Conservation (phyloP, 2,113 vertebrate genomes). For the Myotis davidii region DNA sequence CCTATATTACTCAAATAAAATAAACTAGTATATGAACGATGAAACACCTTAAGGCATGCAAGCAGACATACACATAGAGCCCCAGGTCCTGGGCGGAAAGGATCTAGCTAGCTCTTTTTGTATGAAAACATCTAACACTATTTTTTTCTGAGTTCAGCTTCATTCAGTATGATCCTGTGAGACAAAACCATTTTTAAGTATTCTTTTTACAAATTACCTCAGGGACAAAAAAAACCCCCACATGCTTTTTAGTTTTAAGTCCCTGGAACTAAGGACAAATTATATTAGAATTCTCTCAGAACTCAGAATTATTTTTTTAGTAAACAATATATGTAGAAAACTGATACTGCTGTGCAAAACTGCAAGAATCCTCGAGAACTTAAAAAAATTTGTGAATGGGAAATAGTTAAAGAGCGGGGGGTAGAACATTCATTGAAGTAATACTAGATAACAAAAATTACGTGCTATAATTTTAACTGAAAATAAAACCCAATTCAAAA, state of each 20-base stretch:
- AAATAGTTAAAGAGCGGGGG: background rate
- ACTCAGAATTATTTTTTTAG: background rate
- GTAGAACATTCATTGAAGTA: background rate
- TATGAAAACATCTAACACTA: background rate
- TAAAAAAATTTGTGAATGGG: background rate
- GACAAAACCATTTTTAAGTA: background rate
- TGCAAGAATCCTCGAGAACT: background rate
- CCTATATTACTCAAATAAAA: background rate
- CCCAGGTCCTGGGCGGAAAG: background rate
- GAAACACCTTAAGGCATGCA: background rate
- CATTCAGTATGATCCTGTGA: background rate
- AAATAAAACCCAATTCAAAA: background rate
- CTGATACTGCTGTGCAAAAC: background rate
- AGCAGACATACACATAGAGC: background rate
- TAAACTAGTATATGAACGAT: background rate
- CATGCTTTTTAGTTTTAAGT: background rate
- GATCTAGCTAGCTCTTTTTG: background rate
- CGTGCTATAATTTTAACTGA: background rate
- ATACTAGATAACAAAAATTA: background rate
- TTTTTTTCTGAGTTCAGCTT: background rate
- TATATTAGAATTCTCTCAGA: background rate
- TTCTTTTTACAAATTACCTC: background rate
- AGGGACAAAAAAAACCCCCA: background rate
- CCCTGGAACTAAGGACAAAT: background rate
- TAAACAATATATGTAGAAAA: background rate